Evolutionary conservation across 2,888 invertebrate genomes (phyloP).

Genomic region (Amitus sp.): DNA sequence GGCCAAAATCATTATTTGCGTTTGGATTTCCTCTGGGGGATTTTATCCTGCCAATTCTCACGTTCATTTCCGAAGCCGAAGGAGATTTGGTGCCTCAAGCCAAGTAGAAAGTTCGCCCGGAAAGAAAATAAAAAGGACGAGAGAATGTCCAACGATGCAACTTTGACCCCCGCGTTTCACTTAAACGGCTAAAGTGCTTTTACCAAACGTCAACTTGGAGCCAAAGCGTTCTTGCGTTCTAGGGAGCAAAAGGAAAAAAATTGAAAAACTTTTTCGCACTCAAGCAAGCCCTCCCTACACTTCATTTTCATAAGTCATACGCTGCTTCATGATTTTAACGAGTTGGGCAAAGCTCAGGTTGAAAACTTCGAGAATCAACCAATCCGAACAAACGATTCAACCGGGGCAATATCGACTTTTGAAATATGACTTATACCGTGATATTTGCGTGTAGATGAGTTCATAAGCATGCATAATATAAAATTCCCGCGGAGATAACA

Average conservation of each 20-base stretch:
- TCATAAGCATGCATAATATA: no score
- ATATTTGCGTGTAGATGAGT: no score
- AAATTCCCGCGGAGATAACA: no score
- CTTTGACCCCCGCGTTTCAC: constrained; percentile 25
- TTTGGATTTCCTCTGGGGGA: neutral
- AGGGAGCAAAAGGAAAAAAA: constrained; percentile 23
- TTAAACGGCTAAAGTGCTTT: constrained; percentile 22
- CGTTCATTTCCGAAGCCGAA: neutral
- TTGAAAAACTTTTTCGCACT: constrained; percentile 18
- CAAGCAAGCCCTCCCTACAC: constrained; percentile 7
- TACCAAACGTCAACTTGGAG: constrained; percentile 22
- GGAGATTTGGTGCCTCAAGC: constrained; percentile 5
- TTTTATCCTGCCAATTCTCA: neutral
- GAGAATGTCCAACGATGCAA: constrained; percentile 24
- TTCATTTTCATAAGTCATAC: constrained; percentile 23
- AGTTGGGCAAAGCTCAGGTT: constrained; percentile 2
- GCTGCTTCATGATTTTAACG: constrained; percentile 10
- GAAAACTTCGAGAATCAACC: no score
- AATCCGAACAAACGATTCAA: no score
- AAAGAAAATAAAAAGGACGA: constrained; percentile 19
- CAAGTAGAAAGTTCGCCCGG: constrained; percentile 17
- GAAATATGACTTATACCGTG: no score
- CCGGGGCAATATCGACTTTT: no score
- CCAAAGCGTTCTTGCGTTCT: constrained; percentile 25
- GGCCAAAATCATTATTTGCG: neutral